Percentiles rank a stretch among this genome's conserved stretches.
These are phyloP conservation scores for Ricordea florida DNA, from an alignment of 92 coral and sea anemone species.

Conservation along the genomic window DNA sequence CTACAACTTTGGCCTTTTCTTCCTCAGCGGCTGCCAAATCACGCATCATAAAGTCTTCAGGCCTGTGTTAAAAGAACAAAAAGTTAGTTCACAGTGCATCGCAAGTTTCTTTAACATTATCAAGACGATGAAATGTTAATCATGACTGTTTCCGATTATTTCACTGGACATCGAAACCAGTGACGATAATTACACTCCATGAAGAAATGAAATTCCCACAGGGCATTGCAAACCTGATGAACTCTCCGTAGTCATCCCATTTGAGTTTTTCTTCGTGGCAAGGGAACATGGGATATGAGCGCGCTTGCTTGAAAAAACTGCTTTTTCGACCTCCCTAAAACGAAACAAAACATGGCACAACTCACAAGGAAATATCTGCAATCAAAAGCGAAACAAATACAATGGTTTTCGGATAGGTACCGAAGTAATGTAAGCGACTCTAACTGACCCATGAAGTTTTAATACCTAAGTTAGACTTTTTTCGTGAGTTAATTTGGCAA, in stretches of 20 bases:
- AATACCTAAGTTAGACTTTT: too few species aligned
- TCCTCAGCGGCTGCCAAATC: constrained; percentile 88
- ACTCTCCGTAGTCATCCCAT: constrained; percentile 99
- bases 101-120: too few species aligned
- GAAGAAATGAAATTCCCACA: too few species aligned
- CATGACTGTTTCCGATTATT: too few species aligned
- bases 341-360: neutral
- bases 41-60: constrained; percentile 87
- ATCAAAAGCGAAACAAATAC: neutral
- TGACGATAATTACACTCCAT: too few species aligned
- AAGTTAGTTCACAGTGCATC: too few species aligned
- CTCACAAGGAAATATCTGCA: neutral
- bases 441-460: too few species aligned
- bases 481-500: too few species aligned
- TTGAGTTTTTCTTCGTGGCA: constrained; percentile 93
- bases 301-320: constrained; percentile 97
- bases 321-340: constrained; percentile 90
- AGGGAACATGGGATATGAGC: constrained; percentile 99
- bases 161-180: too few species aligned
- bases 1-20: constrained; percentile 84
- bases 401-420: neutral
- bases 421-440: too few species aligned
- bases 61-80: constrained; percentile 34
- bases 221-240: constrained; percentile 65
- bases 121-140: too few species aligned